Conservation (phyloP, 2,113 vertebrate genomes). For the Pluvialis apricaria region DNA sequence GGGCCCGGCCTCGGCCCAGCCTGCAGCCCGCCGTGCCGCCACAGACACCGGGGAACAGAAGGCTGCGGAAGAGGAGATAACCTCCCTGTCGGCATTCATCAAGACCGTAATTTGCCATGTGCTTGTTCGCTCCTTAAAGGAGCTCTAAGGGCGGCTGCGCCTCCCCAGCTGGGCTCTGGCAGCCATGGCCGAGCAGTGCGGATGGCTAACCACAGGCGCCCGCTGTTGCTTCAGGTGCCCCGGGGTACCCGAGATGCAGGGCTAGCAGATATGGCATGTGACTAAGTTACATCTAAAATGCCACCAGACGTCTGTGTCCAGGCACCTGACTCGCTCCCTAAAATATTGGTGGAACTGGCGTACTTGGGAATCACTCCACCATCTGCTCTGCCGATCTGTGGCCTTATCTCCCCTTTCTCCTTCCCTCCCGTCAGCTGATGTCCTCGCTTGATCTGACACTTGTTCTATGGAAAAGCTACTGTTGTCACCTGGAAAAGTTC, state of each 20-base stretch:
- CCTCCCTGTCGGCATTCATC: not conserved
- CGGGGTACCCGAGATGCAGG: not conserved
- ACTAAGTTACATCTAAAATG: not conserved
- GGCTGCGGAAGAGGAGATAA: not conserved
- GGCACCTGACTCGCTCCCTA: not conserved
- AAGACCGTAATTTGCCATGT: not conserved
- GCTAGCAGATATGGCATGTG: fast-evolving
- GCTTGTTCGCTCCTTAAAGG: not conserved
- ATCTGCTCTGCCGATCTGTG: fast-evolving
- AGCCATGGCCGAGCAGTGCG: not conserved
- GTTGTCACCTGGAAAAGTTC: not conserved
- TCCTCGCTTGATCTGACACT: not conserved
- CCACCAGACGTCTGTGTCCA: not conserved
- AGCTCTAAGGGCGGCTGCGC: not conserved
- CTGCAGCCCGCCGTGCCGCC: not conserved
- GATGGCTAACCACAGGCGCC: no score
- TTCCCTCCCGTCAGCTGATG: not conserved
- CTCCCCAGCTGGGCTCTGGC: not conserved
- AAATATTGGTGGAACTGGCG: fast-evolving
- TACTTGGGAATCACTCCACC: not conserved
- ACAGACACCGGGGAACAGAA: no score
- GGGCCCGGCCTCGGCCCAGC: not conserved
- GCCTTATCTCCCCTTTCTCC: not conserved
- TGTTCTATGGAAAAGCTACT: not conserved
- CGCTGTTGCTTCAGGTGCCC: not conserved